Base-by-base conservation (phyloP, 1,140 invertebrate species). In the Ostrea edulis region DNA sequence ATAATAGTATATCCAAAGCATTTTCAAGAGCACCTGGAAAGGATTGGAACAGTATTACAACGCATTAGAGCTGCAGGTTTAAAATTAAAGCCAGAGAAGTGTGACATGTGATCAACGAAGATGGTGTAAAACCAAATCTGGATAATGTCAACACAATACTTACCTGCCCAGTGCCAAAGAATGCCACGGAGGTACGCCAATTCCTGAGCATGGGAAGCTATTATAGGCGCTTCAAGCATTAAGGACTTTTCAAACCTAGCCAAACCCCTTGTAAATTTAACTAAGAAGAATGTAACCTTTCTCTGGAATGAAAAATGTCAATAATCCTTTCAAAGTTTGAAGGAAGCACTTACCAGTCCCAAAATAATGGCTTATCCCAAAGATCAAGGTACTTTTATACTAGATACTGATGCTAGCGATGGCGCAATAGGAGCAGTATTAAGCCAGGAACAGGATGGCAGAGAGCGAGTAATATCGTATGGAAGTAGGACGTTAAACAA, bases 371-470 rank as follows among this genome's bases (percentile, higher is more conserved):
- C 85, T 12, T 89, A 90, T 51, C 84, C 89, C 12, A 51, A 68
- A 52, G 77, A 85, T 51, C 58, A 83, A 25, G 82, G 65, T 2
- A 81, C 84, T 35, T 93, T 90, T 84, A 87, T 90, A 12, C n/a
- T 94, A 17, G 90, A 93, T 44, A 91, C 87, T 20, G 92, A 93
- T 87, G 92, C 90, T 17, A 88, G 86, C 51, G 91, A 92, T 44
- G 11, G 68, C 17, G 93, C 87, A 5, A 85, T 94, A 12, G n/a
- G n/a, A n/a, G n/a, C n/a, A n/a, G n/a, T n/a, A n/a, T n/a, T n/a
- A n/a, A n/a, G n/a, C n/a, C n/a, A n/a, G n/a, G n/a, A n/a, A n/a
- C n/a, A n/a, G n/a, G n/a, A n/a, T n/a, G n/a, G n/a, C n/a, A n/a
- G n/a, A n/a, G n/a, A n/a, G n/a, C n/a, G n/a, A n/a, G n/a, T n/a